phyloP scores from a whole-genome alignment of 2,888 invertebrate genomes.

The Phyllotreta striolata region DNA sequence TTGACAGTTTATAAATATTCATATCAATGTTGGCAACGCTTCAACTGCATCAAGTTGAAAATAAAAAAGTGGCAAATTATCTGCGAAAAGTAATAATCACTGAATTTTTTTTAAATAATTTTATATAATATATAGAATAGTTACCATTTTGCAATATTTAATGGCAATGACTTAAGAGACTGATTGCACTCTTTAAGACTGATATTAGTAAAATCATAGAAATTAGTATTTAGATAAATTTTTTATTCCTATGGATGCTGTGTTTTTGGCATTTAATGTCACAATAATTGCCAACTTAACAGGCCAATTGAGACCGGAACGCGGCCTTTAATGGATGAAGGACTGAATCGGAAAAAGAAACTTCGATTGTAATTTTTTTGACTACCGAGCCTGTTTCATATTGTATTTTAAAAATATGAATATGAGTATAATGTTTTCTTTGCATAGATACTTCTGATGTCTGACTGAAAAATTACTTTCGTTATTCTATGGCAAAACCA shows the following conservation, averaged over 20 bases:
- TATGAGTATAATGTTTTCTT: constrained; percentile 18
- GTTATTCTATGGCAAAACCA: constrained; percentile 26
- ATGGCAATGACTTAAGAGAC: constrained; percentile 30
- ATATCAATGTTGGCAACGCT: too few species aligned
- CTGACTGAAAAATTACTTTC: constrained; percentile 31
- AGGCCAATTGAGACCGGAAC: background rate
- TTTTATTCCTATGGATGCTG: constrained; percentile 34
- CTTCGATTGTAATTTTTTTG: background rate
- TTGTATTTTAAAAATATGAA: constrained; percentile 36
- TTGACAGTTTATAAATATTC: too few species aligned
- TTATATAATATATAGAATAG: constrained; percentile 16
- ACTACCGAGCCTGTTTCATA: constrained; percentile 23
- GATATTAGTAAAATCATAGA: constrained; percentile 31
- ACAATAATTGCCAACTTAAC: constrained; percentile 4
- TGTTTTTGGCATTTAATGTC: constrained; percentile 40
- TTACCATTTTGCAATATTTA: constrained; percentile 34
- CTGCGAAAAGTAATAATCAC: too few species aligned
- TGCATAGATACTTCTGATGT: constrained; percentile 31
- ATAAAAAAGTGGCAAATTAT: too few species aligned
- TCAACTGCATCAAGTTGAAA: too few species aligned
- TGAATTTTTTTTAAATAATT: constrained; percentile 4
- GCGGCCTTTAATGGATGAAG: too few species aligned
- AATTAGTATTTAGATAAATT: constrained; percentile 30
- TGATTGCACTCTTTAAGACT: constrained; percentile 37
- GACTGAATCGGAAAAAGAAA: too few species aligned